Conservation (phyloP, 1,140 invertebrate species). For the Drosophila triauraria region DNA sequence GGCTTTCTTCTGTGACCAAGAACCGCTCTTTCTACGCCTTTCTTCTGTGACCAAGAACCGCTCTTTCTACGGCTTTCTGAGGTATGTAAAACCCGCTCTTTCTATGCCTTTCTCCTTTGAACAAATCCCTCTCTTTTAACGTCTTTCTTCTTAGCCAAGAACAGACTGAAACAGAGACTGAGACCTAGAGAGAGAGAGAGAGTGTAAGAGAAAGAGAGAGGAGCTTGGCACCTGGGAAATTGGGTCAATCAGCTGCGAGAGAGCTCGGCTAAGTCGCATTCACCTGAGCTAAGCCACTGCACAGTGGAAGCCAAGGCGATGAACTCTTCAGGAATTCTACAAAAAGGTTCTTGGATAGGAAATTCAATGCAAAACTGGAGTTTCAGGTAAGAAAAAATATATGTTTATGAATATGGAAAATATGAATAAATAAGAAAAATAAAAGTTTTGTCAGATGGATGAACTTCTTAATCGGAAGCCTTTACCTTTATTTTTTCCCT, state of each 20-base stretch:
- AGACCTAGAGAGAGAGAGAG: background rate
- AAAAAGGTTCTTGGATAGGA: background rate
- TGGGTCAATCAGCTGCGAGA: conserved; percentile 69
- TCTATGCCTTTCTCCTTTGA: conserved; percentile 12
- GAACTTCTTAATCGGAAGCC: too few species aligned
- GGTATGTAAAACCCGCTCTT: too few species aligned
- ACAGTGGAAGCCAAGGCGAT: background rate
- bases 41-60: conserved; percentile 1
- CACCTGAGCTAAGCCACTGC: background rate
- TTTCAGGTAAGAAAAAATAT: too few species aligned
- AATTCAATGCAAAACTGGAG: too few species aligned
- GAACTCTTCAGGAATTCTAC: background rate
- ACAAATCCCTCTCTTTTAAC: conserved; percentile 2
- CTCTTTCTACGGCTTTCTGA: too few species aligned
- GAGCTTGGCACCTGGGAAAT: conserved; percentile 43
- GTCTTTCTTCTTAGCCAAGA: conserved; percentile 27
- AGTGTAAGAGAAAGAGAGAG: conserved; percentile 14
- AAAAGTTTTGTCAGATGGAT: too few species aligned
- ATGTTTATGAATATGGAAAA: too few species aligned
- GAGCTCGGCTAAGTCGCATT: conserved; percentile 2
- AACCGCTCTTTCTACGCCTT: conserved; percentile 22
- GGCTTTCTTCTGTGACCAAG: background rate
- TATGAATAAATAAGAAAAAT: too few species aligned
- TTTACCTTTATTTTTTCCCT: too few species aligned
- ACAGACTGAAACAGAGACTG: too few species aligned